Evolutionary conservation across 2,888 invertebrate species (phyloP), one percentile per base, ranked within the genome.

Genomic region (Hipparchia semele): DNA sequence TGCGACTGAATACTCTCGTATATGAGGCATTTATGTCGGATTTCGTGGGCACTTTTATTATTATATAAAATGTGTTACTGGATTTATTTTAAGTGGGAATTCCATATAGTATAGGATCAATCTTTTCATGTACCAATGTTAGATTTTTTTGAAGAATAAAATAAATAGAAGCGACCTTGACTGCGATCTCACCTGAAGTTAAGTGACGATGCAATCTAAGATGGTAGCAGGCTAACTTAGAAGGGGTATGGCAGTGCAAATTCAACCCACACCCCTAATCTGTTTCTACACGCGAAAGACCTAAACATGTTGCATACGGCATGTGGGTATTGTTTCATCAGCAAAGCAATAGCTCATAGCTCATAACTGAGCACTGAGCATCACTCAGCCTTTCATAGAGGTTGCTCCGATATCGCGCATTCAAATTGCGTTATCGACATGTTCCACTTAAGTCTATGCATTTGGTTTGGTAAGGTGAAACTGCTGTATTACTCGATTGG

Each of bases 1-100:
- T 23, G 45, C 49, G 71, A 68, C 73, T 71, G 61, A 49, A 70
- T 56, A 64, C 67, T 56, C 67, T 67, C 56, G 45, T 67, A 61
- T 46, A 69, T 69, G n/a, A 61, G 62, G 61, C 61, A 51, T 53
- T 66, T 53, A 67, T 56, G 67, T 12, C 1, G 65, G 53, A 53
- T 53, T 66, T 6, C 10, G 12, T 23, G 51, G 10, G 13, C 49
- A 10, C 56, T n/a, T n/a, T n/a, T 54, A 4, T n/a, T 54, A 4
- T 5, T n/a, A 5, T n/a, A 10, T n/a, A 54, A 12, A 6, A 46
- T 12, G 53, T 54, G 10, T 54, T 54, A 10, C 12, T 3, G 53
- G 12, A 12, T 54, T 54, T 54, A 54, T n/a, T 10, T 54, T 12
- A 54, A 10, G 46, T 46, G 6, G 6, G 46, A 46, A 1, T 23